A percentile compares a stretch with the other conserved stretches of the same genome.
Evolutionary conservation across 2,797 vertebrate species (phyloP).

Genomic region (Halcyon leucocephala): DNA sequence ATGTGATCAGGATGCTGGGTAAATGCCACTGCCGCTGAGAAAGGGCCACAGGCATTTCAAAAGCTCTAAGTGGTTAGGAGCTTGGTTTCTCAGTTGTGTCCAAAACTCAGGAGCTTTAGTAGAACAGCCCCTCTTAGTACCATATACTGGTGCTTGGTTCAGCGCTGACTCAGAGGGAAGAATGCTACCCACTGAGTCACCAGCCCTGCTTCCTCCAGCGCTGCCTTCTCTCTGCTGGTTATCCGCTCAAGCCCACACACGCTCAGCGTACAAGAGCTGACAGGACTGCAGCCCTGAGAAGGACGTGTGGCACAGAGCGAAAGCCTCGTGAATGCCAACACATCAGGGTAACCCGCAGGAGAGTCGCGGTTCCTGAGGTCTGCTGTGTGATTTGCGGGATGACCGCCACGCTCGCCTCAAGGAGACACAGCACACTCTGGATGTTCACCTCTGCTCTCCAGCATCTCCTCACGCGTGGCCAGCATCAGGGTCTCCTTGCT

Average conservation of each 20-base stretch:
- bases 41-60: not conserved
- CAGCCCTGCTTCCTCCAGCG: not conserved
- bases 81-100: not conserved
- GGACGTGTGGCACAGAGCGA: not conserved
- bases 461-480: not conserved
- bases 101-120: not conserved
- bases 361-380: fast-evolving
- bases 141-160: not conserved
- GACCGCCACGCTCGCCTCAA: not conserved
- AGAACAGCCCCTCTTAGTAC: not conserved
- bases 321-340: not conserved
- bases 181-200: constrained; percentile 38
- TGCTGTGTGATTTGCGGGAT: not conserved
- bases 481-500: not conserved
- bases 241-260: not conserved
- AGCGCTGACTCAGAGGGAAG: constrained; percentile 29
- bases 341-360: fast-evolving
- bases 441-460: not conserved
- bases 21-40: not conserved
- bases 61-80: not conserved
- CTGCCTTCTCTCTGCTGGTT: not conserved
- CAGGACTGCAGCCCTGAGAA: not conserved
- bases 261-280: not conserved
- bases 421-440: not conserved
- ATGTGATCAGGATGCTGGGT: not conserved